Evolutionary conservation across 2,113 vertebrate species (phyloP).

Genomic region (Pyrgilauda ruficollis): DNA sequence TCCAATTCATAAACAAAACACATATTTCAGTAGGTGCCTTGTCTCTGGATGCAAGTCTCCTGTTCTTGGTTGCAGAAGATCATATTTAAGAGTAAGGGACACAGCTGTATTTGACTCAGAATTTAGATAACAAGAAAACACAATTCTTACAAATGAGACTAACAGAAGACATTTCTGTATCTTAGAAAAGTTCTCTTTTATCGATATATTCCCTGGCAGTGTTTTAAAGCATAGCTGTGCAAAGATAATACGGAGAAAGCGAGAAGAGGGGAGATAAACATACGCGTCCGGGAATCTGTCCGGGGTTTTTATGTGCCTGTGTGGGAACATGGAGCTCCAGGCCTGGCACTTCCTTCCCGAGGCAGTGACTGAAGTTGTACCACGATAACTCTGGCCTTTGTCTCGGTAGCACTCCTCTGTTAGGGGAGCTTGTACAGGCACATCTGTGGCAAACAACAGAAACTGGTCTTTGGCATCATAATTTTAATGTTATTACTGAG

Average conservation of each 20-base stretch:
- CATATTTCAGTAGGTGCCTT: background rate
- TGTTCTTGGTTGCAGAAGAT: background rate
- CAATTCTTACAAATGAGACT: background rate
- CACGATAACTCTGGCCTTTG: constrained; percentile 82
- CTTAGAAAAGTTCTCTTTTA: background rate
- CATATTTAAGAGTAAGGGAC: background rate
- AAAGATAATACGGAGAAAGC: background rate
- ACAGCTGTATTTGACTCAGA: background rate
- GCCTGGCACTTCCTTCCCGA: constrained; percentile 89
- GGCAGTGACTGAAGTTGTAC: constrained; percentile 79
- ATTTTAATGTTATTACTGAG: background rate
- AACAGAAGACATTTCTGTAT: background rate
- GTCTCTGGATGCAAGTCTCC: background rate
- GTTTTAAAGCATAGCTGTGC: background rate
- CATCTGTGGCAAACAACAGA: background rate
- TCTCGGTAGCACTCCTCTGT: constrained; percentile 83
- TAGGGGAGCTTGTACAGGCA: constrained; percentile 15
- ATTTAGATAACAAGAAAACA: background rate
- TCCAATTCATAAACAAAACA: background rate
- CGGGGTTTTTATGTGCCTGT: constrained; percentile 80
- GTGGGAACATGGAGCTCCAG: constrained; percentile 86
- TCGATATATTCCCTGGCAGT: background rate
- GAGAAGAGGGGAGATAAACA: constrained; percentile 22
- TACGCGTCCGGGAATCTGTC: constrained; percentile 77
- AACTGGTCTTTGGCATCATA: background rate